phyloP scores from a whole-genome alignment of 2,797 vertebrate genomes.

The Rhabdomys pumilio region DNA sequence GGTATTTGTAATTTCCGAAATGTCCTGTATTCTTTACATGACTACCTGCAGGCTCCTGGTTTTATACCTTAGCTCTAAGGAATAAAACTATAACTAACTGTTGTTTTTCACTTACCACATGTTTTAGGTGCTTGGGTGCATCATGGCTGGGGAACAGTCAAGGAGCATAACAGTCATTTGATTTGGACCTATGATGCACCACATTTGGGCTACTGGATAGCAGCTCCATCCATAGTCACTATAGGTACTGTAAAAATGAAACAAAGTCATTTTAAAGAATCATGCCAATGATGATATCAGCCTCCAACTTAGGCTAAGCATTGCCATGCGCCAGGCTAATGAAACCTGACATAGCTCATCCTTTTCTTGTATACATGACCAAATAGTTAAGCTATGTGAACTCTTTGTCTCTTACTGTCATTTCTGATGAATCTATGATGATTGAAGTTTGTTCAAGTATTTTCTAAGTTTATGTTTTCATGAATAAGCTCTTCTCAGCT shows the following conservation, averaged over 20 bases:
- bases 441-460: conserved; percentile 42
- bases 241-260: conserved; percentile 88
- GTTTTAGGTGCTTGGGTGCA: conserved; percentile 94
- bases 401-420: neutral
- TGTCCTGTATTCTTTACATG: neutral
- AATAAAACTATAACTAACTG: neutral
- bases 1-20: conserved; percentile 62
- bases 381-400: neutral
- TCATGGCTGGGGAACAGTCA: conserved; percentile 92
- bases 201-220: conserved; percentile 95
- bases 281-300: neutral
- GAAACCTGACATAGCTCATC: neutral
- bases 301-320: neutral
- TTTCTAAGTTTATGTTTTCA: conserved; percentile 8
- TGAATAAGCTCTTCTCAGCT: neutral
- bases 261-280: neutral
- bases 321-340: neutral
- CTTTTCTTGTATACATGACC: neutral
- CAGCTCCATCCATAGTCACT: conserved; percentile 91
- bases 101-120: conserved; percentile 22
- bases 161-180: conserved; percentile 88
- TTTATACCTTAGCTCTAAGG: neutral
- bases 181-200: conserved; percentile 94
- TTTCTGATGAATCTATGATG: neutral
- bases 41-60: neutral